Conservation (phyloP, 2,113 vertebrate genomes). For the Thunnus maccoyii region DNA sequence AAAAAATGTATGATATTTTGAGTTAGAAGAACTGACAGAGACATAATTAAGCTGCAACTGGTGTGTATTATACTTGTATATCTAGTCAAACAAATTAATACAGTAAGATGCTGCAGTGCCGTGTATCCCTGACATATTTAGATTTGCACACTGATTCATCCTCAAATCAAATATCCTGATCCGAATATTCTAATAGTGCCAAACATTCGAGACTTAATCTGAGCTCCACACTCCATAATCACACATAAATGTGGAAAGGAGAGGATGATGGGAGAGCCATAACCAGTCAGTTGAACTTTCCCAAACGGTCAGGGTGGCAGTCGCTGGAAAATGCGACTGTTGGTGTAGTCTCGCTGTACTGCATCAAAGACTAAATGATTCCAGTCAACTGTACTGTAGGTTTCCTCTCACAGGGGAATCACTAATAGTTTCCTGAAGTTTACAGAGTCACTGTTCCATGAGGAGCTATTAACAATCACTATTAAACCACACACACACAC, state of each 20-base stretch:
- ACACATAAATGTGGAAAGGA: neutral
- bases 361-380: neutral
- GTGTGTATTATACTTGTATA: too few relatives aligned
- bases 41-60: too few relatives aligned
- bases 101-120: neutral
- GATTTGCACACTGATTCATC: neutral
- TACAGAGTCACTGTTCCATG: neutral
- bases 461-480: neutral
- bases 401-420: neutral
- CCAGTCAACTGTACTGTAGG: neutral
- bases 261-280: neutral
- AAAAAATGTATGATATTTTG: neutral
- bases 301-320: neutral
- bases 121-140: neutral
- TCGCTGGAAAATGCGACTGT: conserved; percentile 5
- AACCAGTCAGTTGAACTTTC: conserved; percentile 1
- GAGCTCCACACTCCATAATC: neutral
- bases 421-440: conserved; percentile 27
- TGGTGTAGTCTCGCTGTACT: neutral
- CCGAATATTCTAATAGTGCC: neutral
- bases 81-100: too few relatives aligned
- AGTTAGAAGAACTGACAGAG: neutral
- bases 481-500: neutral
- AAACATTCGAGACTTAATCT: neutral
- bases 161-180: neutral